Evolutionary conservation across 1,140 invertebrate genomes (phyloP).

Genomic region (Hypothenemus hampei): DNA sequence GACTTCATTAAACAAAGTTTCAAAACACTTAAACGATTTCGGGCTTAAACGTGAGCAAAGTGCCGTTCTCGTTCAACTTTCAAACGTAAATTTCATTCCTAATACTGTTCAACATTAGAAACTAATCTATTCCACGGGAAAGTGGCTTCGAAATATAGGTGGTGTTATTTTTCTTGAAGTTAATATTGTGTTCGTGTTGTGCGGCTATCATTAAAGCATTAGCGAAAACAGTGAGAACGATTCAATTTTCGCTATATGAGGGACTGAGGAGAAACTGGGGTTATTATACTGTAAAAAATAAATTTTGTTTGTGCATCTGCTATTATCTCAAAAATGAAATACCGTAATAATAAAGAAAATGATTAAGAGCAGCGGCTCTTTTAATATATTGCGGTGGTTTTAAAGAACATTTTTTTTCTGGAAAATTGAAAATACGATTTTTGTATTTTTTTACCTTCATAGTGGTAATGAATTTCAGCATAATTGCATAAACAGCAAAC

Average conservation of each 20-base stretch:
- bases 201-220: constrained; percentile 25
- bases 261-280: constrained; percentile 24
- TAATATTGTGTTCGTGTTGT: constrained; percentile 26
- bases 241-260: constrained; percentile 25
- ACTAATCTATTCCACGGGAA: constrained; percentile 24
- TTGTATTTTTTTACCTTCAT: no score
- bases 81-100: constrained; percentile 19
- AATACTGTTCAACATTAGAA: constrained; percentile 23
- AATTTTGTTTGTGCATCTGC: no score
- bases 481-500: no score
- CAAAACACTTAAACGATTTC: constrained; percentile 9
- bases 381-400: no score
- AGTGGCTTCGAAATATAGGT: constrained; percentile 24
- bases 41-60: neutral
- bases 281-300: constrained; percentile 18
- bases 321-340: no score
- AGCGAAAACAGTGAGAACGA: constrained; percentile 21
- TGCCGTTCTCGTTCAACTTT: constrained; percentile 6
- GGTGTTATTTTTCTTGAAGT: constrained; percentile 21
- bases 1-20: neutral
- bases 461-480: no score
- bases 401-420: no score
- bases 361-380: no score
- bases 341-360: no score
- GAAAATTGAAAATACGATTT: no score